Percentiles rank a stretch among this genome's conserved stretches.
These are phyloP conservation scores for Trachemys scripta DNA, from an alignment of 2,113 vertebrate species.

Conservation along the genomic window DNA sequence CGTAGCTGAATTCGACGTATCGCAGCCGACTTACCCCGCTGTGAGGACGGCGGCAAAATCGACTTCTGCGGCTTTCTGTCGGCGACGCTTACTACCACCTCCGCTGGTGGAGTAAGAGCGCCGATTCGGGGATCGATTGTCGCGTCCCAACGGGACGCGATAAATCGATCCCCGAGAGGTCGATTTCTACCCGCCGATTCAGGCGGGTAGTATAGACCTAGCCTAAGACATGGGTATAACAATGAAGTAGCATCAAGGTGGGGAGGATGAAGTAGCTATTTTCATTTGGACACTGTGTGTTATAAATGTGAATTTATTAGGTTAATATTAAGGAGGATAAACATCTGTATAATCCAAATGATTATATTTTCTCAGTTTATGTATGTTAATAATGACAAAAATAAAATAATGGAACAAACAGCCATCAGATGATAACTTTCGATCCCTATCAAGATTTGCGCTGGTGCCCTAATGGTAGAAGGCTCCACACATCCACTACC, in stretches of 20 bases:
- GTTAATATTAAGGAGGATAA: not conserved
- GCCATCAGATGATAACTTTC: not conserved
- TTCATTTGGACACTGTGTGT: not conserved
- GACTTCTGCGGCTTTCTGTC: no score
- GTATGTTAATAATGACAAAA: not conserved
- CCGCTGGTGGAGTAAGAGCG: no score
- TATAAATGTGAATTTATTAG: accelerated
- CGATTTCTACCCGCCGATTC: no score
- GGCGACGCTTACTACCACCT: no score
- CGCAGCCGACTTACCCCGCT: no score
- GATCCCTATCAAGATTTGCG: not conserved
- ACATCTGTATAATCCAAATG: not conserved
- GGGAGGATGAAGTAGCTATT: not conserved
- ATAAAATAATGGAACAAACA: not conserved
- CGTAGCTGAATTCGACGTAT: no score
- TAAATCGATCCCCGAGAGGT: no score
- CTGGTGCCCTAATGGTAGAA: accelerated
- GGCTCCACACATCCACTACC: not conserved
- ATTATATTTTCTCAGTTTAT: not conserved
- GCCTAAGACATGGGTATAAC: not conserved
- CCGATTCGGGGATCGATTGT: no score
- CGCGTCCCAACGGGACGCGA: no score
- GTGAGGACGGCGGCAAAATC: no score
- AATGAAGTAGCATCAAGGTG: constrained; percentile 3
- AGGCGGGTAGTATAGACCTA: no score